Conservation (phyloP, 2,113 vertebrate genomes). For the Lota lota region DNA sequence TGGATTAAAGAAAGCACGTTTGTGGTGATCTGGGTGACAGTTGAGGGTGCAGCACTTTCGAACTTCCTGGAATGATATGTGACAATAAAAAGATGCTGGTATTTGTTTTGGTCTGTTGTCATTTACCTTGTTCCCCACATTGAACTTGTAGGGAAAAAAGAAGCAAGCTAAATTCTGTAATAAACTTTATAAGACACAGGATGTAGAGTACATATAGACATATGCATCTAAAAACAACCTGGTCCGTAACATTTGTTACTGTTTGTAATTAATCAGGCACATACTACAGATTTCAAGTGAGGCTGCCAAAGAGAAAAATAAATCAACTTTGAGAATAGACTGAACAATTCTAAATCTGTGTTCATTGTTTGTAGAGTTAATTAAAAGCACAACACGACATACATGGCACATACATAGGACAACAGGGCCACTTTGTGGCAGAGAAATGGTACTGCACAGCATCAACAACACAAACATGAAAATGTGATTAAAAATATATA, state of each 20-base stretch:
- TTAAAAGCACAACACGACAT: not conserved
- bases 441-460: conserved; percentile 12
- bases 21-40: conserved; percentile 32
- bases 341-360: conserved; percentile 12
- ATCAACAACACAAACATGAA: conserved; percentile 6
- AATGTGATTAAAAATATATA: not conserved
- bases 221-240: conserved; percentile 1
- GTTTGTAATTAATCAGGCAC: not conserved
- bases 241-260: not conserved
- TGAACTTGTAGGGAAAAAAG: not conserved
- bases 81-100: conserved; percentile 65
- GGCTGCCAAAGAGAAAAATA: too few relatives aligned
- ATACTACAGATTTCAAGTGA: not conserved
- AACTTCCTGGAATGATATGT: conserved; percentile 55
- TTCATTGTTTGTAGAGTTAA: not conserved
- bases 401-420: conserved; percentile 26
- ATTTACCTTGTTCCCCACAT: not conserved
- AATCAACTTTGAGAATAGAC: not conserved
- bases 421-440: conserved; percentile 38
- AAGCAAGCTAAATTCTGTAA: conserved; percentile 15
- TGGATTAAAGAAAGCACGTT: conserved; percentile 40
- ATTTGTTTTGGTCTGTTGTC: conserved; percentile 40
- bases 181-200: conserved; percentile 51
- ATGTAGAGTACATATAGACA: conserved; percentile 22
- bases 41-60: conserved; percentile 43